Evolutionary conservation across 2,888 invertebrate species (phyloP), one percentile per base, ranked within the genome.

Genomic region (Dorcus parallelipipedus): DNA sequence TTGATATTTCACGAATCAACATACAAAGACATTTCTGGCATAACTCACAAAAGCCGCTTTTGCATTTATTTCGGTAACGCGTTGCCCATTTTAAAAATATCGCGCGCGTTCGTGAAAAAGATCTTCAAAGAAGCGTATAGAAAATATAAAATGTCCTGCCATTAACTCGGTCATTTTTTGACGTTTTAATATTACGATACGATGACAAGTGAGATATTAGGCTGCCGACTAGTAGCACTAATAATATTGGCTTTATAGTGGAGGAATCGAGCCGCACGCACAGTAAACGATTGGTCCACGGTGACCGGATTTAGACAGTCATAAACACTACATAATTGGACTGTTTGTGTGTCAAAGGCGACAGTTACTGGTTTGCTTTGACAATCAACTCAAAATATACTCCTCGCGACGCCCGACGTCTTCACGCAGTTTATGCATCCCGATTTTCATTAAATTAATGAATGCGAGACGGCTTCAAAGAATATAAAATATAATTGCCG

Each of bases 321-420:
- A 74, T 77, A 77, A 77, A 77, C 75, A 76, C 66, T 69, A 73
- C 71, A 72, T 77, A 77, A 77, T 76, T 77, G 75, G 77, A 70
- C 73, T 70, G 73, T 77, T 76, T 75, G 75, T 68, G 71, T 76
- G 76, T 77, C 75, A 73, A 72, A 73, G 73, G 63, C 64, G 76
- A 76, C 77, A 73, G 76, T 76, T 74, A 77, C 75, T 71, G 73
- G 64, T 67, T 71, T 75, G 76, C 75, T 76, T 76, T 77, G 77
- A 77, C 77, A 77, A 74, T 76, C 60, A 56, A 54, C 60, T 60
- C 50, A 56, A 60, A 60, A 60, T 60, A 60, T 50, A 50, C 50
- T 23, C 49, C 45, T 51, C 10, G 38, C 10, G 17, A 45, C 56
- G 38, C 23, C 26, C 20, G 47, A 48, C 45, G 26, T 33, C 26